Evolutionary conservation across 2,797 vertebrate genomes (phyloP).

Genomic region (Brachyrhaphis roseni): DNA sequence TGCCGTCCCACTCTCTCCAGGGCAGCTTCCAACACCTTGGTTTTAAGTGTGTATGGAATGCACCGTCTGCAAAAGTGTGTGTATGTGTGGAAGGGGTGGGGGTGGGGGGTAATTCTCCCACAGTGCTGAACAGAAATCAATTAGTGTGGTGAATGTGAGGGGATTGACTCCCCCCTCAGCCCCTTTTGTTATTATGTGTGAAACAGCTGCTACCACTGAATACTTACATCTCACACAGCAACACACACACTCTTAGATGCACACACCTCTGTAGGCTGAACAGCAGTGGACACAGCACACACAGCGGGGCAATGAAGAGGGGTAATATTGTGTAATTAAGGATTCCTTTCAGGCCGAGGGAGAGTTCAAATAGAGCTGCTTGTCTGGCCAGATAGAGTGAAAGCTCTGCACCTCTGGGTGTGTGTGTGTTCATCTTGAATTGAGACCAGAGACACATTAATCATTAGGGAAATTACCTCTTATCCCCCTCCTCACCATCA

Average conservation of each 20-base stretch:
- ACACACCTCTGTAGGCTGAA: conserved; percentile 66
- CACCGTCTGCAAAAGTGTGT: conserved; percentile 57
- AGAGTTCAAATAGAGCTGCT: conserved; percentile 99
- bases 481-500: conserved; percentile 35
- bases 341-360: conserved; percentile 98
- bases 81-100: conserved; percentile 19
- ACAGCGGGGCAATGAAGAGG: conserved; percentile 92
- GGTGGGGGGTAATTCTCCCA: conserved; percentile 75
- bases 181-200: conserved; percentile 83
- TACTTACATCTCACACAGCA: conserved; percentile 78
- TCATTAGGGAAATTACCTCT: conserved; percentile 97
- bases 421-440: conserved; percentile 84
- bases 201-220: conserved; percentile 93
- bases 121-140: conserved; percentile 86
- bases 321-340: conserved; percentile 99
- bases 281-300: conserved; percentile 78
- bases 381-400: conserved; percentile 80
- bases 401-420: conserved; percentile 67
- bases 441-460: conserved; percentile 91
- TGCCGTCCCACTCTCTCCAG: conserved; percentile 43
- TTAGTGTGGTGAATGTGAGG: conserved; percentile 82
- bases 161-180: conserved; percentile 73
- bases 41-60: conserved; percentile 67
- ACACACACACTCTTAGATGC: conserved; percentile 62
- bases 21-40: conserved; percentile 65